Evolutionary conservation across 2,888 invertebrate genomes (phyloP).

Genomic region (Hirtodrosophila duncani): DNA sequence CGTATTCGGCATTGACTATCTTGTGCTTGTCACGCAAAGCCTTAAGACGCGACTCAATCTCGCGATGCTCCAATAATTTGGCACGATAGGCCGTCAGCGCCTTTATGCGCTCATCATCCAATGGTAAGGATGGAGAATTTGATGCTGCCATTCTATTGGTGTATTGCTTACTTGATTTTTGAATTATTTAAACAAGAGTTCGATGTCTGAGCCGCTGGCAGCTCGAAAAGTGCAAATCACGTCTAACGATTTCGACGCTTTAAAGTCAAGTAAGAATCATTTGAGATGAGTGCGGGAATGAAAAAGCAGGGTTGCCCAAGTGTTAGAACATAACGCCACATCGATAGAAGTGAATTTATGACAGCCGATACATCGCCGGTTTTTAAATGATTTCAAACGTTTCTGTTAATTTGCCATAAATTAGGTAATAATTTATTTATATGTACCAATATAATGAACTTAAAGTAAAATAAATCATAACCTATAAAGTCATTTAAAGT

Average conservation of each 20-base stretch:
- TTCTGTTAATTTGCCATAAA: no score
- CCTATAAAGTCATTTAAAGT: no score
- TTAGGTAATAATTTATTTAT: no score
- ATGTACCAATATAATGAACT: no score
- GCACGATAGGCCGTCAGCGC: conserved; percentile 93
- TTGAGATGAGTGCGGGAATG: not conserved
- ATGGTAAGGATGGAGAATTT: not conserved
- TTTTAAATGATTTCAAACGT: no score
- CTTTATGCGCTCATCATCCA: conserved; percentile 81
- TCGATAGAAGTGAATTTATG: no score
- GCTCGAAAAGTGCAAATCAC: conserved; percentile 40
- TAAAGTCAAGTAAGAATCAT: conserved; percentile 1
- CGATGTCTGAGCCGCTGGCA: not conserved
- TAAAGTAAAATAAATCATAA: no score
- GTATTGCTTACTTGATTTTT: conserved; percentile 1
- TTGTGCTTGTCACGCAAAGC: conserved; percentile 96
- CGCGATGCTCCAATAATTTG: conserved; percentile 95
- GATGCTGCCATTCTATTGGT: conserved; percentile 14
- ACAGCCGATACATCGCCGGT: no score
- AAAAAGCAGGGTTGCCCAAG: conserved; percentile 10
- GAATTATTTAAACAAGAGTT: not conserved
- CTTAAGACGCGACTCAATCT: conserved; percentile 94
- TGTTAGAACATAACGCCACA: not conserved
- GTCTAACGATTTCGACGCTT: conserved; percentile 24
- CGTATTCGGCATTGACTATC: conserved; percentile 95